Evolutionary conservation across 2,888 invertebrate species (phyloP).

Genomic region (Cistogaster globosa): DNA sequence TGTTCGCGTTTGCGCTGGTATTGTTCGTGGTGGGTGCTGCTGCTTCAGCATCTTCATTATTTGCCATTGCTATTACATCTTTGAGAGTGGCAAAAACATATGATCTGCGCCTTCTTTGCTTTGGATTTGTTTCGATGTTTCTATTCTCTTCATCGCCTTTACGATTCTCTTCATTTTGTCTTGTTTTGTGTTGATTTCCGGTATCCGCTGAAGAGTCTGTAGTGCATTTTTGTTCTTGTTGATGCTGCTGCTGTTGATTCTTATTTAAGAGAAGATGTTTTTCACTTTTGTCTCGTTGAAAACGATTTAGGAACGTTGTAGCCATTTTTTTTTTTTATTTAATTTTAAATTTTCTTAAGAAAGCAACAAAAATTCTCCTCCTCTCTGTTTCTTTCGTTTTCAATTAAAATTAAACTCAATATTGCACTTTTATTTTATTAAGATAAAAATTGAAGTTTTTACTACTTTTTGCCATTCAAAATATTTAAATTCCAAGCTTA

Average conservation of each 20-base stretch:
- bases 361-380: background rate
- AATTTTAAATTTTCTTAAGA: background rate
- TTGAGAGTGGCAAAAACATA: conserved; percentile 70
- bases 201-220: conserved; percentile 39
- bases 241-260: conserved; percentile 67
- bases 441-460: background rate
- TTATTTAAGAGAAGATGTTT: conserved; percentile 76
- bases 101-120: conserved; percentile 65
- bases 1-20: conserved; percentile 44
- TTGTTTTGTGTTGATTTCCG: conserved; percentile 61
- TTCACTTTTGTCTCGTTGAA: conserved; percentile 81
- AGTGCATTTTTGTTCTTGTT: conserved; percentile 62
- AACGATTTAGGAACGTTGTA: conserved; percentile 80
- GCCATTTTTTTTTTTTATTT: conserved; percentile 74
- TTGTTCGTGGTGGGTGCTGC: conserved; percentile 58
- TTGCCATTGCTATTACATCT: conserved; percentile 63
- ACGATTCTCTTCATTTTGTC: conserved; percentile 54
- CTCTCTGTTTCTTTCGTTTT: background rate
- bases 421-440: background rate
- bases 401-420: background rate
- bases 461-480: background rate
- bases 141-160: conserved; percentile 43
- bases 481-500: background rate
- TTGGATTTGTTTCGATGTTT: conserved; percentile 70
- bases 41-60: conserved; percentile 55